Percentiles rank a stretch among this genome's conserved stretches.
These are phyloP conservation scores for Hyalella azteca DNA, from an alignment of 2,888 invertebrate genomes.

Conservation along the genomic window DNA sequence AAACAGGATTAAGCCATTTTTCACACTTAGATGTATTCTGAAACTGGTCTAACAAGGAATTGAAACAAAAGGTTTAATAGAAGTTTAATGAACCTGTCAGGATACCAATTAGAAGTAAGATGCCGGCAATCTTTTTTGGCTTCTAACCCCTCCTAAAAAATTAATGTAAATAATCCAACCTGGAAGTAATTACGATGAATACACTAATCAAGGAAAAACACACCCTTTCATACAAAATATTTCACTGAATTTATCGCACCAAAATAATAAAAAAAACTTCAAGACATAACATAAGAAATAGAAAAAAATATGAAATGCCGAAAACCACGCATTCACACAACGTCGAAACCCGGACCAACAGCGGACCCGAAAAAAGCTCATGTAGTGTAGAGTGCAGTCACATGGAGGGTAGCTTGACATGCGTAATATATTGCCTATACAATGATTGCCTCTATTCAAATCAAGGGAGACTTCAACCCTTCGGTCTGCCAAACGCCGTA, in stretches of 20 bases:
- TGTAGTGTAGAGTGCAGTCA: neutral
- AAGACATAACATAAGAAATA: neutral
- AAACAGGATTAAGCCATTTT: neutral
- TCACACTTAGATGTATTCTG: neutral
- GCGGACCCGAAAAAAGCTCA: neutral
- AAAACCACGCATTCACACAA: neutral
- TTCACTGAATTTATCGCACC: neutral
- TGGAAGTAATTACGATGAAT: too few relatives aligned
- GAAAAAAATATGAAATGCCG: neutral
- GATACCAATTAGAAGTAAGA: too few relatives aligned
- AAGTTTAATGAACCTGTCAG: neutral
- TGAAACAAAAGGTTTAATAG: neutral
- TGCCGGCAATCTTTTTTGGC: too few relatives aligned
- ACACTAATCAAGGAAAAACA: too few relatives aligned
- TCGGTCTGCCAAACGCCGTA: neutral
- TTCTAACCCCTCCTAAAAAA: neutral
- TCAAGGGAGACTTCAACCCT: conserved; percentile 26
- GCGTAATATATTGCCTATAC: conserved; percentile 35
- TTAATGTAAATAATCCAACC: neutral
- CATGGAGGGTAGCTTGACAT: conserved; percentile 25
- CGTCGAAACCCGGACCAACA: neutral
- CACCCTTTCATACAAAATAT: neutral
- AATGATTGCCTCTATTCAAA: conserved; percentile 34
- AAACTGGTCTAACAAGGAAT: neutral
- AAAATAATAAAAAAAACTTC: neutral